phyloP scores from a whole-genome alignment of 2,888 invertebrate species.

The Sarcophaga subvicina region DNA sequence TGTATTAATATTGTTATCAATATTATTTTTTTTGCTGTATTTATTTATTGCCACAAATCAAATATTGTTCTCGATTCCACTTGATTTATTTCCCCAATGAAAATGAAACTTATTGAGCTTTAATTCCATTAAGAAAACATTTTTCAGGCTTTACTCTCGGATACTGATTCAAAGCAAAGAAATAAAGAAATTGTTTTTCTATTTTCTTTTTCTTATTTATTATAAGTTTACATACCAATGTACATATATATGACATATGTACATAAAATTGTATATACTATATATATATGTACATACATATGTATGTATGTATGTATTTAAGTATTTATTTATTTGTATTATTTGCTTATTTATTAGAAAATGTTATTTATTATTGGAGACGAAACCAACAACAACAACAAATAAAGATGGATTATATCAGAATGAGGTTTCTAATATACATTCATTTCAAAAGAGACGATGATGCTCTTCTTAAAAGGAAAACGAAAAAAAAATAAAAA shows the following conservation, averaged over 20 bases:
- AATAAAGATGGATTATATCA: not conserved
- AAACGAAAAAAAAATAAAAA: not conserved
- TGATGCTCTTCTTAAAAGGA: not conserved
- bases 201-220: not conserved
- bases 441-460: not conserved
- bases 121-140: constrained; percentile 13
- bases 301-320: too few species aligned
- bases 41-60: too few species aligned
- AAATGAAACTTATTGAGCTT: constrained; percentile 20
- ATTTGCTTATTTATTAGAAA: not conserved
- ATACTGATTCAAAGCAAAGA: not conserved
- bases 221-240: too few species aligned
- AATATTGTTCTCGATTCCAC: too few species aligned
- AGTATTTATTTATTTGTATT: too few species aligned
- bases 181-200: not conserved
- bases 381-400: not conserved
- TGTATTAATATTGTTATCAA: too few species aligned
- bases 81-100: too few species aligned
- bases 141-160: constrained; percentile 19
- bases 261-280: too few species aligned
- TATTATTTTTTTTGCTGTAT: too few species aligned
- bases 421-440: not conserved
- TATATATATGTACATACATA: too few species aligned
- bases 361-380: constrained; percentile 30
- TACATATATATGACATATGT: not conserved